Evolutionary conservation across 2,888 invertebrate genomes (phyloP).

Genomic region (Drosophila hamatofila): DNA sequence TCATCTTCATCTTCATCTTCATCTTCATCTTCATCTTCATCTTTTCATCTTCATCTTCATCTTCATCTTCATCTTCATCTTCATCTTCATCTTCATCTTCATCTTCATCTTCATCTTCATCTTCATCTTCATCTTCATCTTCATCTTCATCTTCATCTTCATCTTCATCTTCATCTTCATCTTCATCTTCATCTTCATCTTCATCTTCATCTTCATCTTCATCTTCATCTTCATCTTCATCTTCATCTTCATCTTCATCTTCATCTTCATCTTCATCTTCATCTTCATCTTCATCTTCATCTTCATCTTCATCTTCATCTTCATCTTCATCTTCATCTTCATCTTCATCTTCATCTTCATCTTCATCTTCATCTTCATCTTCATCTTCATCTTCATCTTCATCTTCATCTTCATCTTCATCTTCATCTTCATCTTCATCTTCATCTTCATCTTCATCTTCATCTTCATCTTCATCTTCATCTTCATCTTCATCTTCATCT

Average conservation of each 20-base stretch:
- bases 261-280: constrained; percentile 11
- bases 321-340: constrained; percentile 10
- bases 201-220: constrained; percentile 11
- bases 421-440: constrained; percentile 12
- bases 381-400: constrained; percentile 10
- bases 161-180: constrained; percentile 11
- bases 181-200: constrained; percentile 10
- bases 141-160: constrained; percentile 10
- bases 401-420: constrained; percentile 10
- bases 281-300: constrained; percentile 15
- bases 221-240: too few relatives aligned
- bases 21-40: constrained; percentile 9
- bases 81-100: constrained; percentile 11
- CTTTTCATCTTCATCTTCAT: constrained; percentile 11
- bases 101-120: constrained; percentile 9
- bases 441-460: constrained; percentile 12
- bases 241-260: too few relatives aligned
- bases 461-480: constrained; percentile 8
- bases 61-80: constrained; percentile 10
- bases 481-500: constrained; percentile 13
- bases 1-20: constrained; percentile 10
- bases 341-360: constrained; percentile 13
- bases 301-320: constrained; percentile 12
- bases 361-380: constrained; percentile 12
- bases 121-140: constrained; percentile 10